A percentile compares a stretch with the other conserved stretches of the same genome.
Conservation (phyloP, 2,113 vertebrate genomes). For the Salvelinus fontinalis region DNA sequence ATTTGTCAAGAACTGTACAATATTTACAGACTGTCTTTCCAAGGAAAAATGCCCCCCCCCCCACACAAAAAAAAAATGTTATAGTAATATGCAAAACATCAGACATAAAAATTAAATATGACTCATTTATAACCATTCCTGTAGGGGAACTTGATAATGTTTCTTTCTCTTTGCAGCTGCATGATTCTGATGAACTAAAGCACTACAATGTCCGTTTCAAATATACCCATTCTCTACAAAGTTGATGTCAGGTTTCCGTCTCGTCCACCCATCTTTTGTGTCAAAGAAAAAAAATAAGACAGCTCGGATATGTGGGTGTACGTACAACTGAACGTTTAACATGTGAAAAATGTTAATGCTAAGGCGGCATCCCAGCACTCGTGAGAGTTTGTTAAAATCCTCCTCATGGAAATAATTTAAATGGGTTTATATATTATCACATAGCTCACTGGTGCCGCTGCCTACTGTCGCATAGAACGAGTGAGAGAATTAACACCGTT, state of each 20-base stretch:
- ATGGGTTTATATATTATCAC: constrained; percentile 79
- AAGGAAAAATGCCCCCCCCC: constrained; percentile 76
- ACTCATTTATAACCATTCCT: constrained; percentile 72
- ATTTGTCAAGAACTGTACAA: constrained; percentile 82
- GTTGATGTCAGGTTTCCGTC: constrained; percentile 60
- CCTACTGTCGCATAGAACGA: constrained; percentile 66
- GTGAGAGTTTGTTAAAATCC: constrained; percentile 78
- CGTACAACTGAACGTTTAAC: constrained; percentile 47
- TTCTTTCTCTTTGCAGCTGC: constrained; percentile 69
- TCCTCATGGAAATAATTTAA: constrained; percentile 82
- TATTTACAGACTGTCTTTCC: constrained; percentile 77
- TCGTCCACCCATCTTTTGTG: constrained; percentile 10
- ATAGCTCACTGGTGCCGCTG: constrained; percentile 67
- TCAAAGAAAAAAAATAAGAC: constrained; percentile 67
- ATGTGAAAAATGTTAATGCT: constrained; percentile 66
- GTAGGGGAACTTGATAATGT: constrained; percentile 67
- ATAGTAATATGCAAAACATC: constrained; percentile 76
- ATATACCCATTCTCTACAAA: constrained; percentile 60
- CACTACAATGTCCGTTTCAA: constrained; percentile 75
- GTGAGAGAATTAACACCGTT: constrained; percentile 57
- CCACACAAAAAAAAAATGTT: constrained; percentile 56
- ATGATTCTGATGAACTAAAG: constrained; percentile 74
- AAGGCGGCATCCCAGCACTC: constrained; percentile 69
- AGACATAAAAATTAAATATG: constrained; percentile 83
- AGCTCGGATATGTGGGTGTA: constrained; percentile 70